Percentiles rank a stretch among this genome's conserved stretches.
Conservation (phyloP, 2,113 vertebrate genomes). For the Monopterus albus region DNA sequence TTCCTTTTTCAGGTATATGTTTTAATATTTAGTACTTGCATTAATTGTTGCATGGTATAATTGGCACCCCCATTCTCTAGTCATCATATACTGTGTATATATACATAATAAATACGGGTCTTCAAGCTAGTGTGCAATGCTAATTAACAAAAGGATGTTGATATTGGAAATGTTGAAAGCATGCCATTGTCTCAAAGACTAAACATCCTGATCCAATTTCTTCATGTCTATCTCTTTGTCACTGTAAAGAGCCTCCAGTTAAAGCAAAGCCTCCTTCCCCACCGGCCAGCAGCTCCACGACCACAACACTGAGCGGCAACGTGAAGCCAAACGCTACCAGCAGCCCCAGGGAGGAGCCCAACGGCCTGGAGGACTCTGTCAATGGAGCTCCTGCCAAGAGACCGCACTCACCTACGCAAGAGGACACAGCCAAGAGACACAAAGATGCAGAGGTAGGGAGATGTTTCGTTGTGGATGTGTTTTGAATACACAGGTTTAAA, state of each 20-base stretch:
- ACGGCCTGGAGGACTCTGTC: conserved; percentile 73
- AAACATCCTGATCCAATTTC: background rate
- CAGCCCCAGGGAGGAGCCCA: conserved; percentile 81
- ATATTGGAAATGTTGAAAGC: background rate
- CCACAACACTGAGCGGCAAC: conserved; percentile 76
- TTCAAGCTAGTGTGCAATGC: too few species aligned
- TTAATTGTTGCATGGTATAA: too few species aligned
- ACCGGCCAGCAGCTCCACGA: conserved; percentile 75
- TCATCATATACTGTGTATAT: too few species aligned
- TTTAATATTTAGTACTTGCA: too few species aligned
- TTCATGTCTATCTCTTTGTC: background rate
- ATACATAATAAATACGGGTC: too few species aligned
- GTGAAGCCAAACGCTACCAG: conserved; percentile 74
- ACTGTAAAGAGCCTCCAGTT: conserved; percentile 44
- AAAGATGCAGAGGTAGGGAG: conserved; percentile 76
- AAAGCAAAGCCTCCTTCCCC: conserved; percentile 66
- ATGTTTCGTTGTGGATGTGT: background rate
- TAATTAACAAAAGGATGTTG: background rate
- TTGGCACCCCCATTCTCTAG: too few species aligned
- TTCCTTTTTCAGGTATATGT: too few species aligned
- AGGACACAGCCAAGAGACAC: conserved; percentile 83
- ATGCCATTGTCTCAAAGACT: background rate
- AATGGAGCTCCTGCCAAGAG: conserved; percentile 80
- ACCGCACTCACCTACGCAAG: conserved; percentile 80
- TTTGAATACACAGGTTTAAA: background rate